phyloP scores from a whole-genome alignment of 2,797 vertebrate genomes.

The Tinamus major region DNA sequence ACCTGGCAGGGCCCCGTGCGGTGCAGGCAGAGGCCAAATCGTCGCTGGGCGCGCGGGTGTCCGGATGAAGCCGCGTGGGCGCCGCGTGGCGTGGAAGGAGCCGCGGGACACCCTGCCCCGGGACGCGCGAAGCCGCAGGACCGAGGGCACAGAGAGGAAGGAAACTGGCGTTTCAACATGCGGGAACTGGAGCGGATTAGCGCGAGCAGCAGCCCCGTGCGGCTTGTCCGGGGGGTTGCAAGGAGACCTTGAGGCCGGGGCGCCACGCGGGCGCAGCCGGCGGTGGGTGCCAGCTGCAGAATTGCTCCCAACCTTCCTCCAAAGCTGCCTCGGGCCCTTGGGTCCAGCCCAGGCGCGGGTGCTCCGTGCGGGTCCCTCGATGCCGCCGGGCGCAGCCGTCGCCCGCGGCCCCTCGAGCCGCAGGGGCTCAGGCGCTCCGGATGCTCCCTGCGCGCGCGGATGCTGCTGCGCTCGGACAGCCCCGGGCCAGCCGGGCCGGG shows the following conservation, averaged over 20 bases:
- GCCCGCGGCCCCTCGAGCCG: neutral
- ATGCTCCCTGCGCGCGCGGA: accelerated
- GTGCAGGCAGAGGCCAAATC: neutral
- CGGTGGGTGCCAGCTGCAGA: neutral
- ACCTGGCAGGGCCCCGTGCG: accelerated
- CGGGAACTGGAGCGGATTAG: neutral
- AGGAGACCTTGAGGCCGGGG: neutral
- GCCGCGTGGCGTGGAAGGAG: accelerated
- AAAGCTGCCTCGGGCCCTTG: neutral
- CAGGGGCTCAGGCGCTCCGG: neutral
- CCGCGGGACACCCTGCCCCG: neutral
- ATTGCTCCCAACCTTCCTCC: neutral
- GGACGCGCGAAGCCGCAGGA: neutral
- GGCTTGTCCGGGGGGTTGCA: neutral
- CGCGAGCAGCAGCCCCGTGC: neutral
- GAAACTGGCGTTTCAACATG: neutral
- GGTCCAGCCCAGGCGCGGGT: neutral
- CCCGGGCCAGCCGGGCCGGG: neutral
- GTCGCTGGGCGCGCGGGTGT: neutral
- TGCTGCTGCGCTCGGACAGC: neutral
- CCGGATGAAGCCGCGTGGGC: neutral
- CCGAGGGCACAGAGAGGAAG: neutral
- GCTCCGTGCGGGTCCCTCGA: neutral
- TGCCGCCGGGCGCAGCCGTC: accelerated
- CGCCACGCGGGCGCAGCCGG: neutral